Conservation (phyloP, 1,140 invertebrate species). For the Drosophila parvula region DNA sequence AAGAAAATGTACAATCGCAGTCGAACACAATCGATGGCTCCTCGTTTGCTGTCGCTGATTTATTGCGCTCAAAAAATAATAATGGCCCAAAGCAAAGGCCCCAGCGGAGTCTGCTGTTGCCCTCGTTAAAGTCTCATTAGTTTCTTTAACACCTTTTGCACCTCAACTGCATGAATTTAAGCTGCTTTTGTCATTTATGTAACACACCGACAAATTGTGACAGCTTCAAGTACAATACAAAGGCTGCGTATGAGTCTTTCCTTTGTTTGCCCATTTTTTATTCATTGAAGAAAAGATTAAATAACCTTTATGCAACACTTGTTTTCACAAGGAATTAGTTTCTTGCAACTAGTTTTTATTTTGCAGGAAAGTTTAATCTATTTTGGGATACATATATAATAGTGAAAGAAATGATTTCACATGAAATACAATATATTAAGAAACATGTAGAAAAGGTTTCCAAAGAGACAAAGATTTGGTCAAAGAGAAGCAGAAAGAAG, state of each 20-base stretch:
- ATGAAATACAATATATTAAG: too few species aligned
- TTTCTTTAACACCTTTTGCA: slow-evolving; percentile 14
- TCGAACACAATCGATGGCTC: slow-evolving; percentile 29
- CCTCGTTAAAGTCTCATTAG: slow-evolving; percentile 18
- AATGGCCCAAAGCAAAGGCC: neutral
- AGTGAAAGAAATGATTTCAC: too few species aligned
- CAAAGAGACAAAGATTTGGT: too few species aligned
- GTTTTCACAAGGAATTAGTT: neutral
- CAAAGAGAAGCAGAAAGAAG: too few species aligned
- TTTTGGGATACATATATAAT: too few species aligned
- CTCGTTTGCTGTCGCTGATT: slow-evolving; percentile 38
- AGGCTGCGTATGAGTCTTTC: neutral
- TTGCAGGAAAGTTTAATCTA: neutral
- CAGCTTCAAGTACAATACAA: slow-evolving; percentile 17
- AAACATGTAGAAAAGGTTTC: too few species aligned
- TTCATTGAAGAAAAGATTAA: neutral
- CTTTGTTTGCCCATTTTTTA: neutral
- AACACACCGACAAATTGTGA: neutral
- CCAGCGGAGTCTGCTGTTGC: neutral
- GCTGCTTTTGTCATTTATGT: slow-evolving; percentile 15
- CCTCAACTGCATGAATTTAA: slow-evolving; percentile 6
- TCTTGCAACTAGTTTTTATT: neutral
- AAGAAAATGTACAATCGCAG: slow-evolving; percentile 19
- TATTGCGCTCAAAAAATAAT: slow-evolving; percentile 34
- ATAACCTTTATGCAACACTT: neutral